Evolutionary conservation across 2,797 vertebrate genomes (phyloP).

Genomic region (Merluccius polli): DNA sequence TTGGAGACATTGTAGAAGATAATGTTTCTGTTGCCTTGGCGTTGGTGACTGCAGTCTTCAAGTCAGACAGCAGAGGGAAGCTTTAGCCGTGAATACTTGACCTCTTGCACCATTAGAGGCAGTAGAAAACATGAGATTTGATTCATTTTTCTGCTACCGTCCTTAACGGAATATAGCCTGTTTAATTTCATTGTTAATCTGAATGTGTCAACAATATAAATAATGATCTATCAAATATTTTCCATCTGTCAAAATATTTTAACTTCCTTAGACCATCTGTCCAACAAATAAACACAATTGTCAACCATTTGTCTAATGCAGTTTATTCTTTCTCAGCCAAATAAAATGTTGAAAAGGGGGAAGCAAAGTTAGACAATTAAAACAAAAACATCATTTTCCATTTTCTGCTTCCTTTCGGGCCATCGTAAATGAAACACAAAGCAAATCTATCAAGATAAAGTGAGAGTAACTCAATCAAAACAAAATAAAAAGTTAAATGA

Average conservation of each 20-base stretch:
- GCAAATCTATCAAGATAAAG: conserved; percentile 60
- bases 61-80: no score
- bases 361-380: conserved; percentile 61
- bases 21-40: no score
- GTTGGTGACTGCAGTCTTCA: no score
- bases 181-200: neutral
- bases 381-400: conserved; percentile 58
- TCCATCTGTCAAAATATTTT: neutral
- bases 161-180: neutral
- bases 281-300: conserved; percentile 30
- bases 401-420: conserved; percentile 60
- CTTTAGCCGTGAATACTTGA: no score
- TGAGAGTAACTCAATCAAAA: conserved; percentile 67
- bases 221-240: neutral
- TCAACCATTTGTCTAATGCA: conserved; percentile 68
- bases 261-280: neutral
- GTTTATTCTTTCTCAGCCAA: conserved; percentile 78
- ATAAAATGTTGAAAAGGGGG: conserved; percentile 51
- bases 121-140: neutral
- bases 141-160: neutral
- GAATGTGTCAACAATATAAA: neutral
- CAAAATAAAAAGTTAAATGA: conserved; percentile 69
- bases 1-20: no score
- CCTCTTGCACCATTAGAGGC: no score
- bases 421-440: conserved; percentile 62